A percentile compares a stretch with the other conserved stretches of the same genome.
These are phyloP conservation scores for Triplophysa tibetana DNA, from an alignment of 2,113 vertebrate species.

Conservation along the genomic window DNA sequence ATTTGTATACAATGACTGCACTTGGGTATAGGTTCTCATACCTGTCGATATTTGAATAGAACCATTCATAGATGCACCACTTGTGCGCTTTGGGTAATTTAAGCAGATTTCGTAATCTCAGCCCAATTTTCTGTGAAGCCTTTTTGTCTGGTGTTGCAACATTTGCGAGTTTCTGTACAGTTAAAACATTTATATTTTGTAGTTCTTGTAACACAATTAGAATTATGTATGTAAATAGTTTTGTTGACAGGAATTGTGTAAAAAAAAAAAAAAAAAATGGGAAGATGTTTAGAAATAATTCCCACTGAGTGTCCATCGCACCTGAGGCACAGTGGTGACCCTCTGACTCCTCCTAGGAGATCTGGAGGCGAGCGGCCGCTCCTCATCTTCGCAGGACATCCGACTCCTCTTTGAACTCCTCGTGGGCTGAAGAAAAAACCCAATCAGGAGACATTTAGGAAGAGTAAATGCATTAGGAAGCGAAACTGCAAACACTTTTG, in stretches of 20 bases:
- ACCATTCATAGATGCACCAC: constrained; percentile 99
- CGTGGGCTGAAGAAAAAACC: constrained; percentile 77
- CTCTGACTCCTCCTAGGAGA: constrained; percentile 94
- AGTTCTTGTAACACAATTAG: neutral
- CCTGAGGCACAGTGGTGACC: constrained; percentile 83
- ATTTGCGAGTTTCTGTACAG: constrained; percentile 84
- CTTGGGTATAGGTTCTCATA: constrained; percentile 61
- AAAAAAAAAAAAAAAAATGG: too few species aligned
- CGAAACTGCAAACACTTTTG: neutral
- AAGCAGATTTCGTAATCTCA: constrained; percentile 92
- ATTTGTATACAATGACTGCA: too few species aligned
- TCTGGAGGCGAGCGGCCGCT: constrained; percentile 83
- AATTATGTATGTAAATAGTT: too few species aligned
- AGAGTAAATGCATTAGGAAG: neutral
- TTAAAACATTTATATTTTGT: neutral
- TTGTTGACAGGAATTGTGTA: too few species aligned
- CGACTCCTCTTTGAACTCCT: constrained; percentile 94
- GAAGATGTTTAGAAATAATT: too few species aligned
- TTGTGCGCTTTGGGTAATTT: constrained; percentile 99
- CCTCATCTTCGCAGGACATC: constrained; percentile 91
- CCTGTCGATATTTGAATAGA: constrained; percentile 99
- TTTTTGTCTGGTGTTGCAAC: constrained; percentile 93
- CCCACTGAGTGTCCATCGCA: constrained; percentile 5
- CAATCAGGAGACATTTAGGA: neutral
- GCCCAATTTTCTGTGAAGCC: constrained; percentile 93